Evolutionary conservation across 2,888 invertebrate genomes (phyloP), one percentile per base, ranked within the genome.

Genomic region (Aquatica leii): DNA sequence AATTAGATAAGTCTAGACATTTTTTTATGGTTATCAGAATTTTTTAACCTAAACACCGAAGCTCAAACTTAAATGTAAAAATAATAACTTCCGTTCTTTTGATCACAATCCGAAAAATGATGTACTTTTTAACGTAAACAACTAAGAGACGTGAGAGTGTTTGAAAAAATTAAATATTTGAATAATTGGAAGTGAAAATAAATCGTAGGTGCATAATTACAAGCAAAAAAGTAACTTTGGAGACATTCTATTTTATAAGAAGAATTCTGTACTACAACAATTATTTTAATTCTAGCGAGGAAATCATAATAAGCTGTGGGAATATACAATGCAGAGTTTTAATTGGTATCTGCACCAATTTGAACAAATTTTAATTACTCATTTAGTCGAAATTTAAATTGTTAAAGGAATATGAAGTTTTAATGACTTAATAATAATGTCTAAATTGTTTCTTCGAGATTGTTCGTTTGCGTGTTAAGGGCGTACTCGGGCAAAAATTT

Each of bases 361-460:
- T 18, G 46, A 46, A 46, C 20, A 46, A 46, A 46, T 46, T 46
- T 41, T 46, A 46, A 46, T 46, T 46, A 20, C 46, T 20, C 46
- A 20, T 20, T 18, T 46, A 20, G 46, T 9, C 18, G 11, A 41
- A 41, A 14, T 15, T 41, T 41, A 41, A 41, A 41, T 41, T 41
- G 41, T 41, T 12, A 15, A 41, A 41, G 41, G 41, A 41, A 41
- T 41, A 41, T 41, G 41, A 41, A 41, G 15, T 41, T 41, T 41
- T 41, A 41, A 41, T 41, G 41, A 41, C 41, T 41, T 41, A 41
- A 41, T 41, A 41, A 41, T 41, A 15, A 41, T 41, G 15, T 15
- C 14, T 15, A 41, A 41, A 41, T 41, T 41, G 41, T 41, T 41
- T 41, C 41, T 15, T 15, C 41, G 6, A 41, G 14, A 41, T 8